A percentile compares a stretch with the other conserved stretches of the same genome.
These are phyloP conservation scores for Helicoverpa assulta DNA, from an alignment of 2,888 invertebrate species.

Conservation along the genomic window DNA sequence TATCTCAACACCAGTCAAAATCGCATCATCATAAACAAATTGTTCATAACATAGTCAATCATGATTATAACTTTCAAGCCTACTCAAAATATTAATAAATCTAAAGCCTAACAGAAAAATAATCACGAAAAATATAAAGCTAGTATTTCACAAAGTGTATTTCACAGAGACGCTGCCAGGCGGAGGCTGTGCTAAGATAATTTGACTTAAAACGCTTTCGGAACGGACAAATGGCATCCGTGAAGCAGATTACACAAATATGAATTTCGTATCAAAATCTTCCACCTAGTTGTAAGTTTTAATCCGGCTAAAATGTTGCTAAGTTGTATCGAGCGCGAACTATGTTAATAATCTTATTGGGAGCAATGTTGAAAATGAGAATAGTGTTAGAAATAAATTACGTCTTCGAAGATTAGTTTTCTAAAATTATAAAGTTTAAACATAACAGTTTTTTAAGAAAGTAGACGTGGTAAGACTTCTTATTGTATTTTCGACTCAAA, in stretches of 20 bases:
- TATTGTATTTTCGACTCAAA: too few relatives aligned
- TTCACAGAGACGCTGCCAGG: conserved; percentile 4
- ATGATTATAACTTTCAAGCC: too few relatives aligned
- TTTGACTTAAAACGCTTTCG: conserved; percentile 30
- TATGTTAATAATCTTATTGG: conserved; percentile 9
- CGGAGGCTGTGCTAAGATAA: conserved; percentile 32
- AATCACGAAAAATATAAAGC: background rate
- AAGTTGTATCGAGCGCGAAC: conserved; percentile 36
- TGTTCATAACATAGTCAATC: too few relatives aligned
- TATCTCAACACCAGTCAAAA: too few relatives aligned
- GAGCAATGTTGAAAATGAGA: conserved; percentile 4
- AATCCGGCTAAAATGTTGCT: conserved; percentile 42
- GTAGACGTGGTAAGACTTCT: too few relatives aligned
- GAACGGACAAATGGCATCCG: conserved; percentile 33
- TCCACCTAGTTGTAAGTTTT: conserved; percentile 29
- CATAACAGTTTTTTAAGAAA: too few relatives aligned
- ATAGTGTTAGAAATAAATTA: background rate
- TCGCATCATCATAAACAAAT: too few relatives aligned
- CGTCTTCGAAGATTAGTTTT: conserved; percentile 12
- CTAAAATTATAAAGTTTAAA: background rate
- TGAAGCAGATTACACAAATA: conserved; percentile 41
- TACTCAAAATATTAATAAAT: too few relatives aligned
- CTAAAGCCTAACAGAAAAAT: background rate
- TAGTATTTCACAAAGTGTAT: conserved; percentile 30
- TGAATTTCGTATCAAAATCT: conserved; percentile 28